Base-by-base conservation (phyloP, 2,888 invertebrate genomes). In the Brassicogethes aeneus region DNA sequence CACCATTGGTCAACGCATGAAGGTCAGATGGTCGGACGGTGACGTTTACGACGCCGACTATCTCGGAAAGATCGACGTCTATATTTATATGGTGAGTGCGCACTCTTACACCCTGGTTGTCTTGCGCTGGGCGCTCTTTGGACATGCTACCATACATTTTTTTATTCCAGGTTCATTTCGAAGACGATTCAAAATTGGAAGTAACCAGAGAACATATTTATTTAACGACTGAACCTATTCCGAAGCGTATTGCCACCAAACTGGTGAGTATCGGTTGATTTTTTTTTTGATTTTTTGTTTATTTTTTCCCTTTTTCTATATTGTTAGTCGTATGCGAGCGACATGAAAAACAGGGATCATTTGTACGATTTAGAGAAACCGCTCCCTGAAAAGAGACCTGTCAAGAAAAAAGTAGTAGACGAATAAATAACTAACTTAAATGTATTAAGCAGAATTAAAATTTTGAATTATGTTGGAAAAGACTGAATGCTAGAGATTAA, bases 21-120 rank as follows among this genome's bases (percentile, higher is more conserved):
- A 64, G 40, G 73, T 80, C 1, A 66, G 68, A 29, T 79, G 79
- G 77, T 68, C 70, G 0, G 77, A 79, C 46, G 71, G 68, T 3
- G 54, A 61, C 30, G 52, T 62, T 13, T 74, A 72, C 43, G 63
- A 68, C 36, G 74, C 70, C 13, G 60, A 65, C 36, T 75, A 69
- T 48, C 66, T 68, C 39, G 73, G 72, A 17, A 59, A 63, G 29
- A 60, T 65, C 41, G 59, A 59, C 16, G 62, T 65, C 51, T 73
- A 69, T 42, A 68, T 65, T 51, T 73, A 69, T 43, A 68, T 61
- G 48, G 73, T 71, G 57, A 57, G 62, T 59, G 15, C 15, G 16
- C 31, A n/a, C 23, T n/a, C n/a, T n/a, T n/a, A n/a, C n/a, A n/a
- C n/a, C n/a, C n/a, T n/a, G n/a, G n/a, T n/a, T n/a, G n/a, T n/a